These are phyloP conservation scores for Craniophora ligustri DNA, from an alignment of 2,888 invertebrate genomes.

Conservation along the genomic window DNA sequence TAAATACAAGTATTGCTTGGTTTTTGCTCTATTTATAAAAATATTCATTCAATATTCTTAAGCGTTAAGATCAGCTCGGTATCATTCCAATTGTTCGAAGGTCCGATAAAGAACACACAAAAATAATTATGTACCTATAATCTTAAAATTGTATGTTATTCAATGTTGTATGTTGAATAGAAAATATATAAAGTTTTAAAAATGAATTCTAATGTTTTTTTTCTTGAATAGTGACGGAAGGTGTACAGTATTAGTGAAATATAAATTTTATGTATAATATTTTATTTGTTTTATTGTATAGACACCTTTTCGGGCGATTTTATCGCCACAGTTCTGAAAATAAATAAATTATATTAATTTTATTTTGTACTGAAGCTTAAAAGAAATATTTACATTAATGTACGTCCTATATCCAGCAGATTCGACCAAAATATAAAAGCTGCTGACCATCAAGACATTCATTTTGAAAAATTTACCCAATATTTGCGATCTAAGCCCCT, in stretches of 20 bases:
- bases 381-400: no score
- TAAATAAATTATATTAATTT: background rate
- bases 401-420: no score
- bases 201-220: conserved; percentile 73
- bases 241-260: conserved; percentile 84
- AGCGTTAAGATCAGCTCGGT: conserved; percentile 78
- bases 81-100: conserved; percentile 82
- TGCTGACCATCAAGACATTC: no score
- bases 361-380: no score
- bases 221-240: conserved; percentile 76
- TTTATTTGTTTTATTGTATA: conserved; percentile 64
- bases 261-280: conserved; percentile 77
- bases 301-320: conserved; percentile 49
- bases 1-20: conserved; percentile 68
- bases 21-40: conserved; percentile 58
- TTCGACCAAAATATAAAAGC: no score
- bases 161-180: conserved; percentile 85
- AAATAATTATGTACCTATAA: conserved; percentile 63
- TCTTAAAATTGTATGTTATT: conserved; percentile 78
- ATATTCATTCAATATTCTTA: conserved; percentile 56
- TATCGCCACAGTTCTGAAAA: conserved; percentile 62
- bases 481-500: no score
- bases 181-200: conserved; percentile 81
- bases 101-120: conserved; percentile 73
- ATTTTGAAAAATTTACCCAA: no score